These are phyloP conservation scores for Drosophila leontia DNA, from an alignment of 1,140 invertebrate species.

Conservation along the genomic window DNA sequence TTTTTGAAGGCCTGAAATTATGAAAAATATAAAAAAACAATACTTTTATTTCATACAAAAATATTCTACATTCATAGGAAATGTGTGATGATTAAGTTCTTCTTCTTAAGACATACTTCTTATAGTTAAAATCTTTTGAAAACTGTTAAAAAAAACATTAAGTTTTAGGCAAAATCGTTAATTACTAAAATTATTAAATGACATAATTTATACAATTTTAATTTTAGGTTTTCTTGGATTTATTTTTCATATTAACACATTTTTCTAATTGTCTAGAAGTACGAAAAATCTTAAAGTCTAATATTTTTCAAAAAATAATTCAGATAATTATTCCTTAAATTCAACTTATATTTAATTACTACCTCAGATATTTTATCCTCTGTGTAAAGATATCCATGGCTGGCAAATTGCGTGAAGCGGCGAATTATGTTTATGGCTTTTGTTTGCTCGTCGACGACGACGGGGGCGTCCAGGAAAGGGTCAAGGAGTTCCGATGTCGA, in stretches of 20 bases:
- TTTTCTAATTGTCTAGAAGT: background rate
- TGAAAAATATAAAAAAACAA: no score
- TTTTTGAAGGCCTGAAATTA: background rate
- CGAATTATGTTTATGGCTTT: slow-evolving; percentile 70
- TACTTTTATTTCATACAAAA: background rate
- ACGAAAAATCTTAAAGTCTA: background rate
- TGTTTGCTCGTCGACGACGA: slow-evolving; percentile 50
- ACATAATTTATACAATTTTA: no score
- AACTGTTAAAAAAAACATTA: background rate
- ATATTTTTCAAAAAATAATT: background rate
- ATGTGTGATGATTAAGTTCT: background rate
- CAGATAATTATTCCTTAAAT: background rate
- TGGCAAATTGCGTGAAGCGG: slow-evolving; percentile 71
- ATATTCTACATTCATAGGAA: background rate
- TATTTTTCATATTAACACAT: background rate
- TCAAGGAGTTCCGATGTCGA: slow-evolving; percentile 7
- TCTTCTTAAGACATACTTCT: background rate
- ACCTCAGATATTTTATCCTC: background rate
- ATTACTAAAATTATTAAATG: background rate
- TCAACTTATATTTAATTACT: background rate
- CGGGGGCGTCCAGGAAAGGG: slow-evolving; percentile 26
- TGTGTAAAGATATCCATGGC: slow-evolving; percentile 25
- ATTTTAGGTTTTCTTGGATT: background rate
- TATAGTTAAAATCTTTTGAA: background rate
- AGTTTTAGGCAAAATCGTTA: background rate